Evolutionary conservation across 2,888 invertebrate genomes (phyloP).

Genomic region (Chromoteleia sp.): DNA sequence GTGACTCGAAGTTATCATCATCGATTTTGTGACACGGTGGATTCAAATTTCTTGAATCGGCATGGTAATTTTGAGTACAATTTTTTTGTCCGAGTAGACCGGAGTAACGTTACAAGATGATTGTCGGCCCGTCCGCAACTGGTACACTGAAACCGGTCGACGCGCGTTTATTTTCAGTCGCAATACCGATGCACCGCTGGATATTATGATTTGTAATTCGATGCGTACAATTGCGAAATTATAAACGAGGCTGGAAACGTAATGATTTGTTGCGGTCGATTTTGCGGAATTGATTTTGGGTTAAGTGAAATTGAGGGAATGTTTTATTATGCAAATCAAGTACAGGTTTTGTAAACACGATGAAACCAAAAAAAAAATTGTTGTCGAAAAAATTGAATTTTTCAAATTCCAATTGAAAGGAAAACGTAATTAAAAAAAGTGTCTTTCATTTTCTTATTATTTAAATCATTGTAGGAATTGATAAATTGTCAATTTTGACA

Average conservation of each 20-base stretch:
- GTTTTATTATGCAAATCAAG: slow-evolving; percentile 6
- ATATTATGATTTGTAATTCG: slow-evolving; percentile 53
- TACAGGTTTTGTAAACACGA: not conserved
- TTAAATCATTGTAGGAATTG: too few relatives aligned
- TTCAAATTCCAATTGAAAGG: too few relatives aligned
- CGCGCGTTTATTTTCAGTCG: slow-evolving; percentile 51
- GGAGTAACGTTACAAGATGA: slow-evolving; percentile 50
- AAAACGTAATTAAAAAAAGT: too few relatives aligned
- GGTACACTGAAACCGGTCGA: slow-evolving; percentile 59
- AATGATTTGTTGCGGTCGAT: slow-evolving; percentile 19
- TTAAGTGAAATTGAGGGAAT: not conserved
- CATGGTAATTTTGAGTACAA: slow-evolving; percentile 14
- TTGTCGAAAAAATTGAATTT: not conserved
- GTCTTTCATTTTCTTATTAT: too few relatives aligned
- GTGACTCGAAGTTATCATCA: too few relatives aligned
- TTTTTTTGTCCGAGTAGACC: slow-evolving; percentile 14
- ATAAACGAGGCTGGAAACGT: not conserved
- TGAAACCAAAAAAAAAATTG: not conserved
- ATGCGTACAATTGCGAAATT: slow-evolving; percentile 44
- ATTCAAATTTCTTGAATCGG: not conserved
- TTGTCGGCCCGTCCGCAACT: slow-evolving; percentile 35
- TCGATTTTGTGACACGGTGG: not conserved
- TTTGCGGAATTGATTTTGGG: slow-evolving; percentile 19
- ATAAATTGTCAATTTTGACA: too few relatives aligned
- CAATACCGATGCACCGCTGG: slow-evolving; percentile 31